A percentile compares a stretch with the other conserved stretches of the same genome.
Conservation (phyloP, 92 coral and sea anemone genomes). For the Diadumene lineata region DNA sequence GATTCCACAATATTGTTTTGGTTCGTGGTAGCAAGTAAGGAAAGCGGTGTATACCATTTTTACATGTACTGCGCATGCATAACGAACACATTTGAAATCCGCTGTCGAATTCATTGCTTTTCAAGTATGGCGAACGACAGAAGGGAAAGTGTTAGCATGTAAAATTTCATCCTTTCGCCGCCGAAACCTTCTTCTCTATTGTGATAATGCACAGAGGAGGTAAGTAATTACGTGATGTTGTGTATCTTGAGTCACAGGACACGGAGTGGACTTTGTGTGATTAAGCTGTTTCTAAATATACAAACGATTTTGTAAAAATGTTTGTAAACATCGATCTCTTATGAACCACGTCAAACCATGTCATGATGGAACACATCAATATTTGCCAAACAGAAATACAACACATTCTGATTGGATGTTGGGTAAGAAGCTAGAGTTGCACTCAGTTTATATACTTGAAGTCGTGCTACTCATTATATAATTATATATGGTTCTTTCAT, state of each 20-base stretch:
- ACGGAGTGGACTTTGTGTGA: background rate
- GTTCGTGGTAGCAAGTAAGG: constrained; percentile 11
- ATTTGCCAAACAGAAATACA: too few species aligned
- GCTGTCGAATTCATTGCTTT: constrained; percentile 11
- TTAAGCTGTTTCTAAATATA: too few species aligned
- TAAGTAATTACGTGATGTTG: constrained; percentile 10
- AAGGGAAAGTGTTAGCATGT: background rate
- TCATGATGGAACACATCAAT: too few species aligned
- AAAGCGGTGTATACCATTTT: constrained; percentile 1
- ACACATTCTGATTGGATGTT: too few species aligned
- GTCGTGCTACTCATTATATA: too few species aligned
- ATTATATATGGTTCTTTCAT: too few species aligned
- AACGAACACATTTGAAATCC: background rate
- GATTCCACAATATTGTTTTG: background rate
- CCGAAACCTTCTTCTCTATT: background rate
- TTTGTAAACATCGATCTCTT: too few species aligned
- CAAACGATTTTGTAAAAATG: too few species aligned
- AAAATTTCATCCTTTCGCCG: too few species aligned
- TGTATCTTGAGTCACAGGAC: background rate
- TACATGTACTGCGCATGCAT: constrained; percentile 2
- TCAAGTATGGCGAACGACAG: constrained; percentile 33
- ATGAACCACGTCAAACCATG: too few species aligned
- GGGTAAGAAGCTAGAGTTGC: too few species aligned
- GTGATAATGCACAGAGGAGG: constrained; percentile 58
- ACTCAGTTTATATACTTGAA: too few species aligned